phyloP scores from a whole-genome alignment of 2,888 invertebrate species.

The Anarsia innoxiella region DNA sequence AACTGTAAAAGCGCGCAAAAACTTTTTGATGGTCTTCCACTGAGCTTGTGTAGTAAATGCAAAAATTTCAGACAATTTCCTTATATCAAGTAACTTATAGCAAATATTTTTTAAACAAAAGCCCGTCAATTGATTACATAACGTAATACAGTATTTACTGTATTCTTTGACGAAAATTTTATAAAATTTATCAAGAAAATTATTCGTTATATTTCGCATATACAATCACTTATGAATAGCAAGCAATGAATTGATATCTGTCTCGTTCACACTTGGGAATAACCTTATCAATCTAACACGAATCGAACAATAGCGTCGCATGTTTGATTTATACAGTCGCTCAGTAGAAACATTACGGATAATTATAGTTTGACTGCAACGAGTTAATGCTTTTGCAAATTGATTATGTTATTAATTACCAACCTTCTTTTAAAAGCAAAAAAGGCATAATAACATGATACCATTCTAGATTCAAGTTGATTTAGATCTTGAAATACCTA shows the following conservation, averaged over 20 bases:
- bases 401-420: slow-evolving; percentile 13
- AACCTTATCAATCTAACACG: slow-evolving; percentile 74
- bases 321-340: slow-evolving; percentile 75
- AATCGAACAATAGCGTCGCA: slow-evolving; percentile 74
- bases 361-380: slow-evolving; percentile 58
- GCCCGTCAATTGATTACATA: no score
- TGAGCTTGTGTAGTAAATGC: slow-evolving; percentile 32
- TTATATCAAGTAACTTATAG: not conserved
- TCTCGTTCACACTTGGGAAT: slow-evolving; percentile 71
- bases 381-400: slow-evolving; percentile 47
- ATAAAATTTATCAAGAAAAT: slow-evolving; percentile 2
- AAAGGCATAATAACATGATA: no score
- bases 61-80: slow-evolving; percentile 19
- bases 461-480: no score
- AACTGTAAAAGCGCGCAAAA: slow-evolving; percentile 54
- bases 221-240: slow-evolving; percentile 63
- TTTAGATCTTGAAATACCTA: no score
- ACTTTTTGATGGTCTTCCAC: slow-evolving; percentile 53
- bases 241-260: slow-evolving; percentile 63
- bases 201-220: slow-evolving; percentile 29
- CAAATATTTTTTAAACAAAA: no score
- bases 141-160: no score
- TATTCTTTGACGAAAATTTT: slow-evolving; percentile 24
- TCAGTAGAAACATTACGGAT: slow-evolving; percentile 74
- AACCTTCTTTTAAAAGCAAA: no score